Conservation (phyloP, 2,797 vertebrate genomes). For the Ambastaia sidthimunki region DNA sequence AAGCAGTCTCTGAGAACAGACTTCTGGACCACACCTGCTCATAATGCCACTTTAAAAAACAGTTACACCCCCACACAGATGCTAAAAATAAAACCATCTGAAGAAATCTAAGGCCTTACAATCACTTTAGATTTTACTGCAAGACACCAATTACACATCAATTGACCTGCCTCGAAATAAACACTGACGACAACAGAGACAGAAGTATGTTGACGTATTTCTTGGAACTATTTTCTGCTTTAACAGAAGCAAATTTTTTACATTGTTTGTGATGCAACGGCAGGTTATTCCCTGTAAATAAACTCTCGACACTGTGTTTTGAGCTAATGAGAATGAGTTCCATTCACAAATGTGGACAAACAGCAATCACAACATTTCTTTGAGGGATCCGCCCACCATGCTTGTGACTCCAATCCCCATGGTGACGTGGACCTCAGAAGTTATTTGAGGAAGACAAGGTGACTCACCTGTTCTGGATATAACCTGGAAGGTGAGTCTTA, state of each 20-base stretch:
- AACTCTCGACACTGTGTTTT: conserved; percentile 21
- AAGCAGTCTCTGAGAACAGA: conserved; percentile 55
- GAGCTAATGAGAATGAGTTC: conserved; percentile 51
- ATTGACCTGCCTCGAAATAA: background rate
- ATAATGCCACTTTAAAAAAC: conserved; percentile 8
- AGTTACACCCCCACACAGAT: conserved; percentile 4
- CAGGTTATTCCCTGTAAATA: conserved; percentile 17
- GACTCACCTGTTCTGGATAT: conserved; percentile 61
- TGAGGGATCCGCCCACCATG: conserved; percentile 68
- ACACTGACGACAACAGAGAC: background rate
- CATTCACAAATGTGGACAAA: conserved; percentile 80
- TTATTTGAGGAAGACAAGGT: conserved; percentile 60
- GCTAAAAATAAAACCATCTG: conserved; percentile 3
- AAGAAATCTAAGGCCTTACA: background rate
- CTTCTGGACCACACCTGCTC: conserved; percentile 47
- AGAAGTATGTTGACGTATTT: background rate
- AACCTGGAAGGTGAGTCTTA: conserved; percentile 54
- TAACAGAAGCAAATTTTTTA: background rate
- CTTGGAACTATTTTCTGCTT: background rate
- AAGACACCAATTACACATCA: background rate
- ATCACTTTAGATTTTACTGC: background rate
- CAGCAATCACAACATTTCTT: conserved; percentile 81
- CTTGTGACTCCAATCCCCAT: conserved; percentile 53
- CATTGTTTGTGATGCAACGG: conserved; percentile 18
- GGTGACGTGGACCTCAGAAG: conserved; percentile 60